phyloP scores from a whole-genome alignment of 2,888 invertebrate genomes.

The Chrysolina oricalcia region DNA sequence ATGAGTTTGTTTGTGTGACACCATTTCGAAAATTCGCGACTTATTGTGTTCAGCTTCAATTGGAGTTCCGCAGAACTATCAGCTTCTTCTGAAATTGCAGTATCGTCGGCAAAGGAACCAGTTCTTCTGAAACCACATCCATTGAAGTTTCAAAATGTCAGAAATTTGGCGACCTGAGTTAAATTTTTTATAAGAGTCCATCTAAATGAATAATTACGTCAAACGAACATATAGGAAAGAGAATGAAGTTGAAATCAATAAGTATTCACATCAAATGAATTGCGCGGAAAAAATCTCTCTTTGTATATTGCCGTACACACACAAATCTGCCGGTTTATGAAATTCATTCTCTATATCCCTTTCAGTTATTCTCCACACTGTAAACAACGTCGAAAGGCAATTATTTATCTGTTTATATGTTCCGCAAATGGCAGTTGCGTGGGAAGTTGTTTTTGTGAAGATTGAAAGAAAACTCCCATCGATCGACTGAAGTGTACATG shows the following conservation, averaged over 20 bases:
- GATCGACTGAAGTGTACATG: not conserved
- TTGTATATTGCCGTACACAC: not conserved
- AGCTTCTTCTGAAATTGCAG: too few species aligned
- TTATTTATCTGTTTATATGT: conserved; percentile 15
- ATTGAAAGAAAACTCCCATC: not conserved
- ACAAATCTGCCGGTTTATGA: not conserved
- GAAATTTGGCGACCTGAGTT: not conserved
- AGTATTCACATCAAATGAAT: not conserved
- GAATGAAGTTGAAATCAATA: not conserved
- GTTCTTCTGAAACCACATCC: too few species aligned
- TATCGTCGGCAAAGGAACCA: too few species aligned
- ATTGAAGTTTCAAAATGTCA: too few species aligned
- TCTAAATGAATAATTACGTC: not conserved
- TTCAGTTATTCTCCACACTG: not conserved
- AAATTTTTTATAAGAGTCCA: not conserved
- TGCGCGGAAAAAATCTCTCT: not conserved
- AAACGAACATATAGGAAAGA: not conserved
- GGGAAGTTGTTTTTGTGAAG: conserved; percentile 3
- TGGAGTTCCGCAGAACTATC: too few species aligned
- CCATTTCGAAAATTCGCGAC: too few species aligned
- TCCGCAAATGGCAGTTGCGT: conserved; percentile 1
- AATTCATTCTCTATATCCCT: not conserved
- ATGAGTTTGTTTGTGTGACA: too few species aligned
- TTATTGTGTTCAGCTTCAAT: too few species aligned
- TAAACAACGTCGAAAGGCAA: conserved; percentile 13